Conservation (phyloP, 2,797 vertebrate species). For the Notolabrus celidotus region DNA sequence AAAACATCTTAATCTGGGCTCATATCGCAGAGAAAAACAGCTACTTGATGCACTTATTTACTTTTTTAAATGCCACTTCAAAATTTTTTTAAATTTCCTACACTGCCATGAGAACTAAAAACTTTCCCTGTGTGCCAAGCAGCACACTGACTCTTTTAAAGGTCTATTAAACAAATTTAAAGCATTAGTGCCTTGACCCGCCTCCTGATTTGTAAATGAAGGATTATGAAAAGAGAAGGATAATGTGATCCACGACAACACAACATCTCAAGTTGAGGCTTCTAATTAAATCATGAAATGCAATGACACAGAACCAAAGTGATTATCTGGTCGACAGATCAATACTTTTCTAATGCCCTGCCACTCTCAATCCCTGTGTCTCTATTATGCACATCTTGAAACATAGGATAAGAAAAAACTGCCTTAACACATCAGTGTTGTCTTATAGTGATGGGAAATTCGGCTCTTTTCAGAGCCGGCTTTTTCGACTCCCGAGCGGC, state of each 20-base stretch:
- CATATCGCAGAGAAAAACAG: no score
- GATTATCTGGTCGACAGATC: conserved; percentile 67
- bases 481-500: no score
- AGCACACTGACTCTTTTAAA: conserved; percentile 52
- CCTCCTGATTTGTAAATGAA: conserved; percentile 12
- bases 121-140: conserved; percentile 22
- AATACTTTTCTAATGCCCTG: conserved; percentile 50
- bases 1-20: no score
- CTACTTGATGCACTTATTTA: no score
- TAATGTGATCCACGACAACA: conserved; percentile 22
- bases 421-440: not conserved
- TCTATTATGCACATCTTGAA: not conserved
- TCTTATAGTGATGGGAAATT: no score
- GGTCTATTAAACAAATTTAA: conserved; percentile 46
- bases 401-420: not conserved
- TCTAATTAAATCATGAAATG: conserved; percentile 62
- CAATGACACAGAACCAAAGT: conserved; percentile 66
- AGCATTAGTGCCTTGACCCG: conserved; percentile 4
- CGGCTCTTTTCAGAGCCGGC: no score
- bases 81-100: no score
- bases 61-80: no score
- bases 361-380: conserved; percentile 27
- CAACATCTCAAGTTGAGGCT: conserved; percentile 33
- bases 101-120: no score
- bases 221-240: conserved; percentile 14